A percentile compares a stretch with the other conserved stretches of the same genome.
Conservation (phyloP, 1,140 invertebrate genomes). For the Drosophila bifasciata region DNA sequence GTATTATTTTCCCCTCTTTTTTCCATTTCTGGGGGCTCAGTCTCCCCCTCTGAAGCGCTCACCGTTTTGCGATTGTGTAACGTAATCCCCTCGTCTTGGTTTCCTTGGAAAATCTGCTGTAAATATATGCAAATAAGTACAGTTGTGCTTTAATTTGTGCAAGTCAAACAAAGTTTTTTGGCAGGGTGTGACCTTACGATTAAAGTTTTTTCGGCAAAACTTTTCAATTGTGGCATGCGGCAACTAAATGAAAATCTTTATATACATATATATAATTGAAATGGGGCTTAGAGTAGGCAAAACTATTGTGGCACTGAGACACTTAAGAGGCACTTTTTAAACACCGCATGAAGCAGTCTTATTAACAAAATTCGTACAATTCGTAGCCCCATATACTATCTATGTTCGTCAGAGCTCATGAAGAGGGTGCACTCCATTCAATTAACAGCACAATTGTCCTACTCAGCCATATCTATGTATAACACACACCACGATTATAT, state of each 20-base stretch:
- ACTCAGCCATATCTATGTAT: conserved; percentile 24
- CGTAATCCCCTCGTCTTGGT: conserved; percentile 55
- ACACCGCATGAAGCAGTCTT: neutral
- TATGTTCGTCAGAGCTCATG: neutral
- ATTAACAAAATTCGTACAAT: neutral
- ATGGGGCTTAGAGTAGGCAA: too few relatives aligned
- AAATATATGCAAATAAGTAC: conserved; percentile 77
- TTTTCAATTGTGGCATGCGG: neutral
- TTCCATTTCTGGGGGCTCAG: conserved; percentile 26
- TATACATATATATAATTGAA: too few relatives aligned
- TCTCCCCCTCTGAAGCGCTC: conserved; percentile 7
- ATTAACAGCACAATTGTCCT: conserved; percentile 18
- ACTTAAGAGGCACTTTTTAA: too few relatives aligned
- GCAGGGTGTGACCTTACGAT: conserved; percentile 46
- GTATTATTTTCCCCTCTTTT: conserved; percentile 66
- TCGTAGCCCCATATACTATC: neutral
- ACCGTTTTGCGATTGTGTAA: conserved; percentile 50
- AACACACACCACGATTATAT: conserved; percentile 14
- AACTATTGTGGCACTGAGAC: too few relatives aligned
- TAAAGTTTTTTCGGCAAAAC: conserved; percentile 28
- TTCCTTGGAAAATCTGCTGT: conserved; percentile 55
- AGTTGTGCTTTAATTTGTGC: conserved; percentile 58
- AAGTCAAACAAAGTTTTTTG: conserved; percentile 23
- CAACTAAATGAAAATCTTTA: neutral
- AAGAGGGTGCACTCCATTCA: neutral